These are phyloP conservation scores for Leucophenga varia DNA, from an alignment of 1,140 invertebrate genomes.

Conservation along the genomic window DNA sequence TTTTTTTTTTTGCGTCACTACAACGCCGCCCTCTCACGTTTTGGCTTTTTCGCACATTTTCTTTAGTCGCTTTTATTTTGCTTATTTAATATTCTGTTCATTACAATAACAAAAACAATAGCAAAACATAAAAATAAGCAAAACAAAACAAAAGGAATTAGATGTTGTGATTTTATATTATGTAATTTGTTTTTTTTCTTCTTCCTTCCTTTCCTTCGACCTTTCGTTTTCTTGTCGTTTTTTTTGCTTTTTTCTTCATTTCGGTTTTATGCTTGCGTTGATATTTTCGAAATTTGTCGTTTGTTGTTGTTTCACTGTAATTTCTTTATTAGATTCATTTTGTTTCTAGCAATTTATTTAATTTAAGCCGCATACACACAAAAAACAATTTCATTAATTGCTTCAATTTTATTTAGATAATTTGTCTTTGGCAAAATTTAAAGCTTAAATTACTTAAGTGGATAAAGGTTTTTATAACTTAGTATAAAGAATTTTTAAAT, in stretches of 20 bases:
- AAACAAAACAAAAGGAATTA: too few species aligned
- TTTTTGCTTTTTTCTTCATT: conserved; percentile 23
- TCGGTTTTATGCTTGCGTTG: conserved; percentile 1
- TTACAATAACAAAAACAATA: conserved; percentile 26
- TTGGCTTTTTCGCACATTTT: conserved; percentile 31
- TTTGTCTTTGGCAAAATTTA: too few species aligned
- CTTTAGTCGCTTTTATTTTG: too few species aligned
- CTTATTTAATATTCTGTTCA: conserved; percentile 38
- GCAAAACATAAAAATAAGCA: background rate
- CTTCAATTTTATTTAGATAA: conserved; percentile 16
- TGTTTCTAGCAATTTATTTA: conserved; percentile 20
- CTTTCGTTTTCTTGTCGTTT: conserved; percentile 4
- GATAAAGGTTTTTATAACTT: too few species aligned
- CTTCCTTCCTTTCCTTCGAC: background rate
- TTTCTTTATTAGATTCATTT: conserved; percentile 52
- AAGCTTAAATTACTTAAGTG: too few species aligned
- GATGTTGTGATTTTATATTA: too few species aligned
- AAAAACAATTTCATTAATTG: conserved; percentile 49
- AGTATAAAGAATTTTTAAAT: too few species aligned
- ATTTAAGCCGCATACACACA: conserved; percentile 12
- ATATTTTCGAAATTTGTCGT: too few species aligned
- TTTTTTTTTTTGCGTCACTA: conserved; percentile 19
- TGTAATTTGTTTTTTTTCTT: too few species aligned
- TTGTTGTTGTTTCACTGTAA: conserved; percentile 32
- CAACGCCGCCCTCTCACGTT: background rate